A percentile compares a stretch with the other conserved stretches of the same genome.
Conservation (phyloP, 2,797 vertebrate genomes). For the Avahi laniger region DNA sequence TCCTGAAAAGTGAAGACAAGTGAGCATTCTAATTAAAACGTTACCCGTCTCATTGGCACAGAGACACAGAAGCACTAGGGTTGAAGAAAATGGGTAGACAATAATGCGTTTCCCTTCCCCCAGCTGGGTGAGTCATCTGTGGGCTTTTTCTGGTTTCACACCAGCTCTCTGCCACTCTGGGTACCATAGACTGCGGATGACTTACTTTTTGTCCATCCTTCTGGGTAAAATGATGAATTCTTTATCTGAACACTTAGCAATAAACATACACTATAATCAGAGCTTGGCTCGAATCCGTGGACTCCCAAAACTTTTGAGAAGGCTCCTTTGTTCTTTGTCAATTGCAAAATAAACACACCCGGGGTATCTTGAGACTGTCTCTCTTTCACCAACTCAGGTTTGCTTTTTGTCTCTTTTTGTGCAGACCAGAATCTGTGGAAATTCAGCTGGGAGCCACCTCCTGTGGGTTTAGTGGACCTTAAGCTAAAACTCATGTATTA, state of each 20-base stretch:
- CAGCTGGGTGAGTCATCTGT: constrained; percentile 44
- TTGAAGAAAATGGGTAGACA: constrained; percentile 27
- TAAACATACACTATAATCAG: constrained; percentile 36
- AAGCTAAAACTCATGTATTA: neutral
- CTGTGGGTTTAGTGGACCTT: neutral
- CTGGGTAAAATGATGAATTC: constrained; percentile 47
- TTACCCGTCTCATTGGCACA: constrained; percentile 37
- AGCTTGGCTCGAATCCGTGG: neutral
- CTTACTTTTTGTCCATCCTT: constrained; percentile 49
- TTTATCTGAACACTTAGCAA: constrained; percentile 49
- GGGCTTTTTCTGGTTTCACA: neutral
- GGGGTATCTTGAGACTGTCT: neutral
- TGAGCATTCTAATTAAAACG: constrained; percentile 61
- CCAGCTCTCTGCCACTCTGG: neutral
- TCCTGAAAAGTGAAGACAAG: constrained; percentile 57
- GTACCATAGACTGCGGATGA: neutral
- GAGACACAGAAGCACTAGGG: neutral
- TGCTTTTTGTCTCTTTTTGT: neutral
- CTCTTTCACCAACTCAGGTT: neutral
- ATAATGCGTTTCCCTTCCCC: neutral
- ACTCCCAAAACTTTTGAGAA: constrained; percentile 53
- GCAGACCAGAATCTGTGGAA: neutral
- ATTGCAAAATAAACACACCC: neutral
- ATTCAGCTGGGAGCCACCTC: neutral
- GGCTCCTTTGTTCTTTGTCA: constrained; percentile 43